Percentiles rank a stretch among this genome's conserved stretches.
Conservation (phyloP, 2,113 vertebrate species). For the Platichthys flesus region DNA sequence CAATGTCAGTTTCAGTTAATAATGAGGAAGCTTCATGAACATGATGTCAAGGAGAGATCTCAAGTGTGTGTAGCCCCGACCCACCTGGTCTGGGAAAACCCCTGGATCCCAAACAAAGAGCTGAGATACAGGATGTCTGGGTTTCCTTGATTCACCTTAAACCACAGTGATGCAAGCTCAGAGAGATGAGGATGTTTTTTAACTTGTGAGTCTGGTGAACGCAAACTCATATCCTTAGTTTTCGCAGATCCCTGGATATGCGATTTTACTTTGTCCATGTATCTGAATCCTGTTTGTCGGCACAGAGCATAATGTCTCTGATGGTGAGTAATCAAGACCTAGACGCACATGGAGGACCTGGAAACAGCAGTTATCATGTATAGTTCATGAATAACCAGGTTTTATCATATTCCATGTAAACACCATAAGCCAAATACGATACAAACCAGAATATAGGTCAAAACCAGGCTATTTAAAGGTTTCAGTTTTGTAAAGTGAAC, state of each 20-base stretch:
- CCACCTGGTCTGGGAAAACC: background rate
- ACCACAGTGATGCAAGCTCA: background rate
- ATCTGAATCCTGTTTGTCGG: too few species aligned
- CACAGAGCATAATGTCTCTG: too few species aligned
- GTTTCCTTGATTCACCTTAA: background rate
- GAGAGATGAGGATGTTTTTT: background rate
- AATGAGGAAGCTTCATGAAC: background rate
- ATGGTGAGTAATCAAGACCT: too few species aligned
- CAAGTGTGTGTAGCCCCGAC: background rate
- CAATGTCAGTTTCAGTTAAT: background rate
- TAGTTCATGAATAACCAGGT: too few species aligned
- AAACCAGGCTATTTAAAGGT: background rate
- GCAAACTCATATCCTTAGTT: too few species aligned
- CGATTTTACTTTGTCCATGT: too few species aligned
- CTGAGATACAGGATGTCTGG: conserved; percentile 2
- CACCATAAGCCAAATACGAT: too few species aligned
- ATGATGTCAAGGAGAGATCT: background rate
- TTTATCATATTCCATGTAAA: too few species aligned
- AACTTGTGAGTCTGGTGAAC: too few species aligned
- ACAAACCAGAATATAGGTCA: background rate
- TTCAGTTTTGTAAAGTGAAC: background rate
- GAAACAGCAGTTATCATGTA: too few species aligned
- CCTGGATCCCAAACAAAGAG: background rate
- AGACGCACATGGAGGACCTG: too few species aligned
- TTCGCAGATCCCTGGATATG: too few species aligned